phyloP scores from a whole-genome alignment of 2,888 invertebrate species.

The Archips crataeganus region DNA sequence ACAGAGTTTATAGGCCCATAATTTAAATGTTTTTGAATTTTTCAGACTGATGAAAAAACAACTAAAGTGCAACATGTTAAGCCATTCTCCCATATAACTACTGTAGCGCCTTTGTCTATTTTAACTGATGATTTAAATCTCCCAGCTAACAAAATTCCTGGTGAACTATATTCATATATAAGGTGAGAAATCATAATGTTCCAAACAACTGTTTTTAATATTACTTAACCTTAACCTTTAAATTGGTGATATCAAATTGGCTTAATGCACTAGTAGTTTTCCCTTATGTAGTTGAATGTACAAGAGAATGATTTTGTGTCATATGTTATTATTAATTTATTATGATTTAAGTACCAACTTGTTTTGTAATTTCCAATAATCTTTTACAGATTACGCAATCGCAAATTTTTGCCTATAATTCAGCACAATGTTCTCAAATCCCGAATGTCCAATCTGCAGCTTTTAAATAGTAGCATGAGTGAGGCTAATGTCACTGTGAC shows the following conservation, averaged over 20 bases:
- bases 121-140: constrained; percentile 90
- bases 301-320: too few relatives aligned
- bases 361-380: constrained; percentile 2
- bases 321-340: too few relatives aligned
- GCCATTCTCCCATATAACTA: constrained; percentile 92
- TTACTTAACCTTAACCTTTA: too few relatives aligned
- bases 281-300: too few relatives aligned
- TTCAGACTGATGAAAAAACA: constrained; percentile 56
- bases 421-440: constrained; percentile 94
- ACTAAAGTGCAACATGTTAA: constrained; percentile 55
- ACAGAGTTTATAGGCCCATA: neutral
- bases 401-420: constrained; percentile 93
- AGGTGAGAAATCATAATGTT: constrained; percentile 67
- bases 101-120: constrained; percentile 90
- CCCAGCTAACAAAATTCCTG: constrained; percentile 88
- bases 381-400: constrained; percentile 84
- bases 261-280: neutral
- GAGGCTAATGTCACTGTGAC: constrained; percentile 89
- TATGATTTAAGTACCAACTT: neutral
- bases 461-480: constrained; percentile 86
- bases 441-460: constrained; percentile 90
- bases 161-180: constrained; percentile 87
- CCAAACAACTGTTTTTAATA: too few relatives aligned
- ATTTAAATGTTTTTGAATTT: constrained; percentile 45
- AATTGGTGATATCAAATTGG: neutral